These are phyloP conservation scores for Mesorhabditis belari DNA, from an alignment of 2,888 invertebrate species.

Conservation along the genomic window DNA sequence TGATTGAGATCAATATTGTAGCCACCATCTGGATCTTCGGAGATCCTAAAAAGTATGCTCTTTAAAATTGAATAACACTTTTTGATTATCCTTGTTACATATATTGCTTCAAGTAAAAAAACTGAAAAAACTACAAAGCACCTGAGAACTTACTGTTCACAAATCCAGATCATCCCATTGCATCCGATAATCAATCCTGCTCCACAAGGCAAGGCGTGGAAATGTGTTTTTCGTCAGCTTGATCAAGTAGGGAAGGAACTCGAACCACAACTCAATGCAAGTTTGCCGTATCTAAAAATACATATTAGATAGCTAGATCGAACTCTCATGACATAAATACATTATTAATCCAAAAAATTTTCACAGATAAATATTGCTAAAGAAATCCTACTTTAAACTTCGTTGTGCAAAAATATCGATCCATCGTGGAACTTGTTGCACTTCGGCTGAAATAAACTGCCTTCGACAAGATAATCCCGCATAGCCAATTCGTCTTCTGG, in stretches of 20 bases:
- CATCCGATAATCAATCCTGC: conserved; percentile 87
- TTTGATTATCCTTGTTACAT: too few relatives aligned
- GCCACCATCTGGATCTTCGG: conserved; percentile 60
- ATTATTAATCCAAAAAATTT: too few relatives aligned
- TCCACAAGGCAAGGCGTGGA: conserved; percentile 84
- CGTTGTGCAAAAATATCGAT: conserved; percentile 86
- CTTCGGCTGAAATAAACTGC: conserved; percentile 80
- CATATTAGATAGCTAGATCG: conserved; percentile 61
- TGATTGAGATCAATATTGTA: conserved; percentile 68
- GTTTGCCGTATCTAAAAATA: conserved; percentile 83
- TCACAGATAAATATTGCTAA: too few relatives aligned
- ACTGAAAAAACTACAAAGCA: neutral
- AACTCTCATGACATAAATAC: too few relatives aligned
- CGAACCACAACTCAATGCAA: conserved; percentile 61
- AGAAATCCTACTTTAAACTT: conserved; percentile 82
- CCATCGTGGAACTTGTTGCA: conserved; percentile 69
- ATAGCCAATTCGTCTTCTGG: conserved; percentile 88
- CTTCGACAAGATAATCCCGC: conserved; percentile 85
- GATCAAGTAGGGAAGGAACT: conserved; percentile 83
- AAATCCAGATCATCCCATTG: conserved; percentile 77
- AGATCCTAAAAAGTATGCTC: conserved; percentile 47
- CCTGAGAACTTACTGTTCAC: conserved; percentile 58
- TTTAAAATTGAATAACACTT: too few relatives aligned
- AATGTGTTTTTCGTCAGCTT: conserved; percentile 89
- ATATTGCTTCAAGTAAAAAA: too few relatives aligned